Conservation (phyloP, 2,888 invertebrate species). For the Mythimna impura region DNA sequence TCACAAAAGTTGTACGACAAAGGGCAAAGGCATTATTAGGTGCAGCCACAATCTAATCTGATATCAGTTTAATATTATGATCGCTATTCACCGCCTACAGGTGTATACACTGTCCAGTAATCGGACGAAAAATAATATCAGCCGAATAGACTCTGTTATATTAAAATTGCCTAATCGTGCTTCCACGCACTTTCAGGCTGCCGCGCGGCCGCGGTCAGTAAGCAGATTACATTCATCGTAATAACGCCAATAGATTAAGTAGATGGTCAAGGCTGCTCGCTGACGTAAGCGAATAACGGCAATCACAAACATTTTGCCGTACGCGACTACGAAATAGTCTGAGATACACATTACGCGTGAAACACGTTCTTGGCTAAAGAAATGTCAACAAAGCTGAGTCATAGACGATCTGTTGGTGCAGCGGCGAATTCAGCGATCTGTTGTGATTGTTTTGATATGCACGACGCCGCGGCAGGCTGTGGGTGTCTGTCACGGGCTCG, state of each 20-base stretch:
- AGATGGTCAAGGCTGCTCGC: conserved; percentile 84
- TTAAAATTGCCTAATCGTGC: conserved; percentile 63
- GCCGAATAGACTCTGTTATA: conserved; percentile 47
- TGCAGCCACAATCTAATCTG: conserved; percentile 86
- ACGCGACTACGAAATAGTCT: conserved; percentile 15
- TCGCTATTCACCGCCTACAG: conserved; percentile 78
- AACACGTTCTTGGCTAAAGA: conserved; percentile 52
- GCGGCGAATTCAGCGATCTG: conserved; percentile 43
- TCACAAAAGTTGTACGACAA: conserved; percentile 37
- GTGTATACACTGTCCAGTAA: conserved; percentile 67
- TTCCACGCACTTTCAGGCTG: conserved; percentile 48
- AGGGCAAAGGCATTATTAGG: conserved; percentile 77
- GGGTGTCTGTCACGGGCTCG: conserved; percentile 58
- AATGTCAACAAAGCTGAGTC: conserved; percentile 63
- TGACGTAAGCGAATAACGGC: conserved; percentile 79
- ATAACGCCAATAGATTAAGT: conserved; percentile 73
- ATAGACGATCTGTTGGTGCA: conserved; percentile 40
- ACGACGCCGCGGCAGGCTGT: conserved; percentile 52
- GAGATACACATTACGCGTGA: conserved; percentile 26
- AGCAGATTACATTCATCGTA: conserved; percentile 71
- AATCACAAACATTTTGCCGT: conserved; percentile 47
- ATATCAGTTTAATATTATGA: conserved; percentile 86
- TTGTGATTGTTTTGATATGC: conserved; percentile 81
- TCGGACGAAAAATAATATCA: conserved; percentile 65
- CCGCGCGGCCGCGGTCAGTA: conserved; percentile 60